phyloP scores from a whole-genome alignment of 2,888 invertebrate genomes.

The Drosophila villosipedis region DNA sequence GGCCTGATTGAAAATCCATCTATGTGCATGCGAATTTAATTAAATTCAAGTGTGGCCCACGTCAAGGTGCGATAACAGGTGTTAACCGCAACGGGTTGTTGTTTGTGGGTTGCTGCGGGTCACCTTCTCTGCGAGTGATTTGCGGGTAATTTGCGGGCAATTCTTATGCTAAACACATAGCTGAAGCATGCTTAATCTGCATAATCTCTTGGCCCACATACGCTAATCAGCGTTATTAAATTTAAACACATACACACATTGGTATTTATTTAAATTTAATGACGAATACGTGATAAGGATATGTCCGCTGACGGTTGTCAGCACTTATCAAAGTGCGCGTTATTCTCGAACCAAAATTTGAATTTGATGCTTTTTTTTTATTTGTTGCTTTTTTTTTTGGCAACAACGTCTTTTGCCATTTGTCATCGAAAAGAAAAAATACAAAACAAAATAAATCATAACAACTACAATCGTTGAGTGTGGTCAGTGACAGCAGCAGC shows the following conservation, averaged over 20 bases:
- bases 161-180: slow-evolving; percentile 41
- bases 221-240: slow-evolving; percentile 64
- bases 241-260: slow-evolving; percentile 20
- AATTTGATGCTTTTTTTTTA: neutral
- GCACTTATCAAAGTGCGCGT: slow-evolving; percentile 31
- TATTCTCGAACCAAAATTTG: slow-evolving; percentile 19
- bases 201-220: slow-evolving; percentile 67
- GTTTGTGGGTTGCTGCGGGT: slow-evolving; percentile 28
- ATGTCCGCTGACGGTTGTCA: slow-evolving; percentile 26
- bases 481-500: slow-evolving; percentile 68
- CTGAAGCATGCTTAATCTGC: slow-evolving; percentile 39
- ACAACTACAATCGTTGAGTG: slow-evolving; percentile 48
- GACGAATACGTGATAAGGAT: slow-evolving; percentile 46
- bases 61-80: slow-evolving; percentile 29
- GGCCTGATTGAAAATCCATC: slow-evolving; percentile 72
- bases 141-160: slow-evolving; percentile 69
- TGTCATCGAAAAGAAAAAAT: slow-evolving; percentile 43
- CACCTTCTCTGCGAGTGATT: slow-evolving; percentile 32
- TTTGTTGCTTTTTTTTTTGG: slow-evolving; percentile 9
- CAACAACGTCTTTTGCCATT: slow-evolving; percentile 30
- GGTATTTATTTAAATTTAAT: slow-evolving; percentile 51
- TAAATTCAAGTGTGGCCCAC: slow-evolving; percentile 50
- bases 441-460: neutral
- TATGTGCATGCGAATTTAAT: slow-evolving; percentile 63
- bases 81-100: neutral